These are phyloP conservation scores for Anabas testudineus DNA, from an alignment of 2,797 vertebrate genomes.

Conservation along the genomic window DNA sequence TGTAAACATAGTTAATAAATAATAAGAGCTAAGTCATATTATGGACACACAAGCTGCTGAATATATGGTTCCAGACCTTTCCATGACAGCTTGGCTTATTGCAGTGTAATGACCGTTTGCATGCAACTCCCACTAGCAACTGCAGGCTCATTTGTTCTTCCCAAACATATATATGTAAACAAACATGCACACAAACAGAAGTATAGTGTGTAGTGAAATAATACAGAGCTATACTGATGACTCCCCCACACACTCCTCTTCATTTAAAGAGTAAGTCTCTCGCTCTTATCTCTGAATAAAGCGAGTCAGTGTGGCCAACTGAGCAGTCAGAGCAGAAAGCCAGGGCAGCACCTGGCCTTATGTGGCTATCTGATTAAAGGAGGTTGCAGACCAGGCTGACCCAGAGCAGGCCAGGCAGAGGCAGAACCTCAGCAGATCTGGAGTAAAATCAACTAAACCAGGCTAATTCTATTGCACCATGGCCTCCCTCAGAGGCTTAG, in stretches of 20 bases:
- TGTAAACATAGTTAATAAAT: no score
- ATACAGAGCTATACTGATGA: conserved; percentile 52
- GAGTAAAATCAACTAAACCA: conserved; percentile 79
- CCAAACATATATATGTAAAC: conserved; percentile 5
- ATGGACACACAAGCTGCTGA: no score
- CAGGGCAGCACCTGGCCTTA: conserved; percentile 82
- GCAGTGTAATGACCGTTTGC: no score
- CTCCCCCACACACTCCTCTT: conserved; percentile 41
- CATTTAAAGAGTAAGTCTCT: conserved; percentile 66
- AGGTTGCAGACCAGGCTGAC: conserved; percentile 78
- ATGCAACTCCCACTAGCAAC: no score
- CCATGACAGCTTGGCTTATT: no score
- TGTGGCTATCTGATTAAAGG: conserved; percentile 81
- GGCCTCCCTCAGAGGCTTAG: conserved; percentile 65
- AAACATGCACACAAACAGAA: conserved; percentile 14
- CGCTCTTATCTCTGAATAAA: conserved; percentile 78
- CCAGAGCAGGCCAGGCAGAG: conserved; percentile 65
- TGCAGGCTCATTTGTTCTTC: background rate
- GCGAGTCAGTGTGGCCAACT: conserved; percentile 73
- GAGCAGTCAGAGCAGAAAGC: conserved; percentile 74
- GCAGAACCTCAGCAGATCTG: conserved; percentile 62
- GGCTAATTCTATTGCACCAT: conserved; percentile 78
- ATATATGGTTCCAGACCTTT: no score
- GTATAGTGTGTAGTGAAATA: conserved; percentile 30
- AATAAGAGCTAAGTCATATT: no score